Evolutionary conservation across 2,113 vertebrate genomes (phyloP).

Genomic region (Gallinago media): DNA sequence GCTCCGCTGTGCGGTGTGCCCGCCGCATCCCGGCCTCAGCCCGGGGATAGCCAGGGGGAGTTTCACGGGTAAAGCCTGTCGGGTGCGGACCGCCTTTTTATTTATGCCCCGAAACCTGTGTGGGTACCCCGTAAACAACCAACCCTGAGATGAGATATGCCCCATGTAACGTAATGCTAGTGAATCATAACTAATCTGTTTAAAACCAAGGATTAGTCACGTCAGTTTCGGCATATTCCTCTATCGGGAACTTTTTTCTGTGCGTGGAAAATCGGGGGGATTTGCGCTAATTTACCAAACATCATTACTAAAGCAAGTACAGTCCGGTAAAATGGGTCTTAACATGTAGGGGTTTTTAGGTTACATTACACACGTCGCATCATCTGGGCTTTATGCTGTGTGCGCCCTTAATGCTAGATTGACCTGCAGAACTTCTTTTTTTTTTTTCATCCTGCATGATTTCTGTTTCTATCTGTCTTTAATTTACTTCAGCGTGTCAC

Average conservation of each 20-base stretch:
- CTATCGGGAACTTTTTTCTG: not conserved
- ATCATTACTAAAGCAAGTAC: slow-evolving; percentile 35
- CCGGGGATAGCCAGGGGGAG: fast-evolving
- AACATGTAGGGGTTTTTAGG: slow-evolving; percentile 34
- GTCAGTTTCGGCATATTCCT: slow-evolving; percentile 23
- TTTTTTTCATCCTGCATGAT: not conserved
- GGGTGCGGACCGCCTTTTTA: fast-evolving
- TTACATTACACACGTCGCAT: not conserved
- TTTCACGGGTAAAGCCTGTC: not conserved
- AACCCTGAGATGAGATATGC: not conserved
- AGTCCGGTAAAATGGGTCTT: slow-evolving; percentile 18
- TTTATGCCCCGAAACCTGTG: not conserved
- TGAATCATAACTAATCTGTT: slow-evolving; percentile 70
- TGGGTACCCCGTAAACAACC: not conserved
- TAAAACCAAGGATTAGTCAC: slow-evolving; percentile 65
- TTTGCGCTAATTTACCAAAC: slow-evolving; percentile 54
- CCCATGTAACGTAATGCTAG: not conserved
- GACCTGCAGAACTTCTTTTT: not conserved
- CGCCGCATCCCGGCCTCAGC: fast-evolving
- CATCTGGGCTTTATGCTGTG: not conserved
- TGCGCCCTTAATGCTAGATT: not conserved
- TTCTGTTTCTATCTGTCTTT: not conserved
- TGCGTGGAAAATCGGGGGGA: slow-evolving; percentile 34
- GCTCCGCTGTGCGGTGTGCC: not conserved
- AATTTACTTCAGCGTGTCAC: not conserved